These are phyloP conservation scores for Ciconia nigra DNA, from an alignment of 2,797 vertebrate genomes.

Conservation along the genomic window DNA sequence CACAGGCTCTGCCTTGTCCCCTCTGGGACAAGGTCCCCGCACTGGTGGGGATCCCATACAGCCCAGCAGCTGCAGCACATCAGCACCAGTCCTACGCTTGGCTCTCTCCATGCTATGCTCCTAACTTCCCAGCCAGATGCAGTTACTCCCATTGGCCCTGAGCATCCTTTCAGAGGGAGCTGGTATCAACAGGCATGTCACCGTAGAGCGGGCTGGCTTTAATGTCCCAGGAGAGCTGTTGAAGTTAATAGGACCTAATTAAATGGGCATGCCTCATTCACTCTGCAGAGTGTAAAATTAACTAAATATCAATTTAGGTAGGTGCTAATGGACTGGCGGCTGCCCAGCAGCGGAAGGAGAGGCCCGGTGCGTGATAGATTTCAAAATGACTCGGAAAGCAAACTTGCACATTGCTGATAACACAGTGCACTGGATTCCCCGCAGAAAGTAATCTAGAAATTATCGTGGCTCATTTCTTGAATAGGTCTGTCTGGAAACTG, in stretches of 20 bases:
- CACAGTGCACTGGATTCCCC: neutral
- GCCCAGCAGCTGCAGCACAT: neutral
- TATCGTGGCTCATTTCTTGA: neutral
- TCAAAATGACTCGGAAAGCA: neutral
- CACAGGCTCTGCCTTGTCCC: neutral
- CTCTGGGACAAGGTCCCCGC: neutral
- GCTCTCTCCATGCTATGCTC: neutral
- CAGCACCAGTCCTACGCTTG: rapidly evolving
- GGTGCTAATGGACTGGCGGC: rapidly evolving
- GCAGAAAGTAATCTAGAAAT: neutral
- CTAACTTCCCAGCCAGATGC: rapidly evolving
- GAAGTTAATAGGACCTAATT: neutral
- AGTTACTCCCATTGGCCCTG: neutral
- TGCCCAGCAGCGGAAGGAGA: neutral
- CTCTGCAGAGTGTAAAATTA: neutral
- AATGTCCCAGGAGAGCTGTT: neutral
- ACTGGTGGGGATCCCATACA: rapidly evolving
- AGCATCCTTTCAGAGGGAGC: neutral
- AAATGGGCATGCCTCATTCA: neutral
- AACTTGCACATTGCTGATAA: neutral
- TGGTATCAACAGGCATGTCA: rapidly evolving
- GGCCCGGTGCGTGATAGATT: neutral
- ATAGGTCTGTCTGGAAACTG: neutral
- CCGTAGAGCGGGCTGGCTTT: neutral
- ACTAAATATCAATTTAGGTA: neutral